Evolutionary conservation across 2,888 invertebrate genomes (phyloP), one percentile per base, ranked within the genome.

Genomic region (Gisinianus flammeolus): DNA sequence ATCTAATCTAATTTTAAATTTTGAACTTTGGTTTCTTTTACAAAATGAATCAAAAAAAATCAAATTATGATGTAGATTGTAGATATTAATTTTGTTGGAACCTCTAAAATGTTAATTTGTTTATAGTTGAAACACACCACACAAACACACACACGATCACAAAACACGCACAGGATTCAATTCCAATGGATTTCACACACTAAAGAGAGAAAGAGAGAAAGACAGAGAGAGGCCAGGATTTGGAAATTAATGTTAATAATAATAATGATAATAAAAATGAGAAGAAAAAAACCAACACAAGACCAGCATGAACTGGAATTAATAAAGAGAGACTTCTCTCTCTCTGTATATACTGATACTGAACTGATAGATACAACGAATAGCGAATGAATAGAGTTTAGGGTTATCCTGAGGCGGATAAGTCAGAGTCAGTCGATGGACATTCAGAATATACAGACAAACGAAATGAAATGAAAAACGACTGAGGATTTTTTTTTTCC

Each of bases 341-440:
- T n/a, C n/a, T n/a, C n/a, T n/a, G n/a, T n/a, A n/a, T n/a, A n/a
- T n/a, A n/a, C n/a, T n/a, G n/a, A n/a, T n/a, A n/a, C n/a, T n/a
- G n/a, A n/a, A n/a, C n/a, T n/a, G n/a, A n/a, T n/a, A n/a, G n/a
- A n/a, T n/a, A n/a, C n/a, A n/a, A n/a, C n/a, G n/a, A n/a, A n/a
- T n/a, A n/a, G n/a, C n/a, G 22, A 22, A 68, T 26, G 62, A 62
- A 28, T 26, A 62, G 28, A 62, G 62, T 70, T 54, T 62, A n/a
- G 22, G 70, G 2, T 28, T 70, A 28, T 70, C 69, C 70, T 70
- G 54, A 26, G 70, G 30, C 54, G 54, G 70, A 70, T 54, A 28
- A 52, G 22, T 44, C n/a, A n/a, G n/a, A n/a, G n/a, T n/a, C n/a
- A n/a, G n/a, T n/a, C n/a, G n/a, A n/a, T n/a, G n/a, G n/a, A n/a